phyloP scores from a whole-genome alignment of 2,888 invertebrate species.

The Rapana venosa region DNA sequence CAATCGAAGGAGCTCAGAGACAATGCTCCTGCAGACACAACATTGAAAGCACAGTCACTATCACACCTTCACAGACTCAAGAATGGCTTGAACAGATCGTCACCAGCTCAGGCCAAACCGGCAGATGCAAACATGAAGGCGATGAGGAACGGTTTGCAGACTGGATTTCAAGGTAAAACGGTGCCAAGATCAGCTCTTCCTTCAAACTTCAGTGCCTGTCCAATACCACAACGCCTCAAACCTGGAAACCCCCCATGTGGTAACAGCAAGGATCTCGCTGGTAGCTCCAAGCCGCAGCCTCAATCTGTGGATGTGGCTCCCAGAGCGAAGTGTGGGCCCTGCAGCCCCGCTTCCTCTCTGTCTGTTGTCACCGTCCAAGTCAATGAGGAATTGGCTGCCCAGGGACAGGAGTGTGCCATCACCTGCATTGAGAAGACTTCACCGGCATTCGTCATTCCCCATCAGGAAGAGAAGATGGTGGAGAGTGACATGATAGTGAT shows the following conservation, averaged over 20 bases:
- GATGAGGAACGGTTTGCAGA: background rate
- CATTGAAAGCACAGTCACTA: background rate
- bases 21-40: background rate
- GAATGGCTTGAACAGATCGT: background rate
- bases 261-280: background rate
- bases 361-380: background rate
- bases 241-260: background rate
- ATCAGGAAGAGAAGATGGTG: slow-evolving; percentile 41
- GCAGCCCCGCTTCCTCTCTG: background rate
- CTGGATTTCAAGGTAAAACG: background rate
- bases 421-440: slow-evolving; percentile 40
- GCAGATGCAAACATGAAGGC: background rate
- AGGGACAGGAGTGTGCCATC: slow-evolving; percentile 25
- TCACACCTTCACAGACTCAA: background rate
- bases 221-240: background rate
- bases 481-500: slow-evolving; percentile 41
- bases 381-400: background rate
- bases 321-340: background rate
- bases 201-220: background rate
- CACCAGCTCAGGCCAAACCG: background rate
- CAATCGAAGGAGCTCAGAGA: background rate
- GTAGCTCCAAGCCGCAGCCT: background rate
- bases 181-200: background rate
- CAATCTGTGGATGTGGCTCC: too few species aligned
- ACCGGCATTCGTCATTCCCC: slow-evolving; percentile 34